Base-by-base conservation (phyloP, 2,888 invertebrate genomes). In the Cancer borealis region DNA sequence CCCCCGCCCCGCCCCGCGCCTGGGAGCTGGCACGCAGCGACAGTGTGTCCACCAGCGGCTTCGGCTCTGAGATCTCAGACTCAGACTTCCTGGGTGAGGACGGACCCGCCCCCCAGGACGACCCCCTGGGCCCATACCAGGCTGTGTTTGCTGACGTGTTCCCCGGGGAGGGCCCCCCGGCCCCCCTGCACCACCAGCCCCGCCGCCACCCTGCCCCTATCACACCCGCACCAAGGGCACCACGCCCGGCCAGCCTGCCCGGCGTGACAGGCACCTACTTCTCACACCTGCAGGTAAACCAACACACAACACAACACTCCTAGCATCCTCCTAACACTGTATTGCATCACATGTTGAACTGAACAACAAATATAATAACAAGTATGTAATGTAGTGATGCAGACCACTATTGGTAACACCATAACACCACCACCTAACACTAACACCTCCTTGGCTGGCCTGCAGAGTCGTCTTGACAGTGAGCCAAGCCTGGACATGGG, bases 61-160 rank as follows among this genome's bases (percentile, higher is more conserved):
- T 96, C 45, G 96, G 96, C 14, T 96, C 96, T 39, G 96, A 96
- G 94, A 96, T 96, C 54, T 96, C 96, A 10, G 96, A 96, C 93
- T 96, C 95, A 84, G 96, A 95, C 45, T 93, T 94, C 73, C 66
- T 95, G n/a, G 95, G 95, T 26, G 95, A 92, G 39, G 93, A 95
- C 87, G 95, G 95, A 12, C 93, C 93, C 21, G 88, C 92, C 46
- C 92, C 92, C 46, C 92, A 88, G 30, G 95, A 95, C 45, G 95
- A 95, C 49, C 92, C 95, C n/a, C 94, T 94, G 79, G 95, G 95
- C 46, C 95, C 95, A 39, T 95, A 94, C 60, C 95, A 95, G 87
- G 95, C 95, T 0, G 95, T 95, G 47, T 95, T 95, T 88, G 94
- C 95, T 45, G 95, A 95, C 26, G 95, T 95, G 49, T 95, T 95